phyloP scores from a whole-genome alignment of 2,113 vertebrate genomes.

The Aspiorhynchus laticeps region DNA sequence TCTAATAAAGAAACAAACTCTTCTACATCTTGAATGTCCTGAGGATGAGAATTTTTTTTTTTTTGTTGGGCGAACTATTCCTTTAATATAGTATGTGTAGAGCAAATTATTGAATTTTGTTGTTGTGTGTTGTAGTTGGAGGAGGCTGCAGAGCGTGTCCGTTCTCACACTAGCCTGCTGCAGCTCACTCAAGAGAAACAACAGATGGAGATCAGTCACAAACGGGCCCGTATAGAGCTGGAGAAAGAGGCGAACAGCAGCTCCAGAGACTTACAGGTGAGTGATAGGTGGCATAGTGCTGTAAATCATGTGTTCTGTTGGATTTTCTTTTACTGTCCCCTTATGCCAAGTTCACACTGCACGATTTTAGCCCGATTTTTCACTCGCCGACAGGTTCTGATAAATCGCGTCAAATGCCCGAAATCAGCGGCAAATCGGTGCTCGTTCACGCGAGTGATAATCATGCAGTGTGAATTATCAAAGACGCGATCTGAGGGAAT shows the following conservation, averaged over 20 bases:
- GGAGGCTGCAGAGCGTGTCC: constrained; percentile 86
- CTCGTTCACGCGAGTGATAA: no score
- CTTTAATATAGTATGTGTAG: background rate
- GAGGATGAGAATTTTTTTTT: background rate
- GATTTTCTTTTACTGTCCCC: background rate
- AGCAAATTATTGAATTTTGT: background rate
- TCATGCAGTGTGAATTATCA: no score
- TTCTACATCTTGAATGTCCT: background rate
- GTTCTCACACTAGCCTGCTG: constrained; percentile 82
- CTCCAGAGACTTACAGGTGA: constrained; percentile 87
- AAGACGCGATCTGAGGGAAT: no score
- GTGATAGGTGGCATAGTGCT: background rate
- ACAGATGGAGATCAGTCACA: constrained; percentile 96
- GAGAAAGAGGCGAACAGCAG: constrained; percentile 86
- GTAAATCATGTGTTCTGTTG: background rate
- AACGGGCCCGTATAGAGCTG: constrained; percentile 90
- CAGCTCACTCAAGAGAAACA: constrained; percentile 93
- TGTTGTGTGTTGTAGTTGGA: constrained; percentile 74
- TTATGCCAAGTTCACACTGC: no score
- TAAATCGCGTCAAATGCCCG: no score
- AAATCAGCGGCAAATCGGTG: no score
- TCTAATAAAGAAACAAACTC: no score
- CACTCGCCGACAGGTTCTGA: no score
- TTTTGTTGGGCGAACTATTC: background rate
- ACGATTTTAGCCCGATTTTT: no score